Conservation (phyloP, 2,888 invertebrate species). For the Leptinotarsa peninsularis region DNA sequence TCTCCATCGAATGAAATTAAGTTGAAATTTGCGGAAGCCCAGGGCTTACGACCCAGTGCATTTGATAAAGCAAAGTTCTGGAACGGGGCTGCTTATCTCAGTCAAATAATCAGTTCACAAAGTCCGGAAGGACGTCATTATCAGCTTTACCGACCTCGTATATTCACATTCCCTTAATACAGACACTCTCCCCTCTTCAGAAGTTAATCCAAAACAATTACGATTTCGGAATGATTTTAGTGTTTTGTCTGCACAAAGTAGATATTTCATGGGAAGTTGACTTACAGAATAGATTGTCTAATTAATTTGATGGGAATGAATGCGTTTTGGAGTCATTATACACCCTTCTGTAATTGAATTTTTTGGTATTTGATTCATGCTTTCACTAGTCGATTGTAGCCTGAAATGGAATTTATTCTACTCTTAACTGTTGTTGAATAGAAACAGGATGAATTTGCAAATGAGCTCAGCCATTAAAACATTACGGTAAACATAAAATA, state of each 20-base stretch:
- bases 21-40: constrained; percentile 3
- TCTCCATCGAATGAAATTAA: constrained; percentile 14
- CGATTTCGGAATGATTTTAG: not conserved
- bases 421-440: too few relatives aligned
- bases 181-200: constrained; percentile 32
- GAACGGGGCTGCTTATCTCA: constrained; percentile 56
- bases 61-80: constrained; percentile 33
- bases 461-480: too few relatives aligned
- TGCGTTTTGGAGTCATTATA: not conserved
- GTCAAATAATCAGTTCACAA: constrained; percentile 62
- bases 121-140: constrained; percentile 62
- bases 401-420: too few relatives aligned
- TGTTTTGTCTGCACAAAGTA: not conserved
- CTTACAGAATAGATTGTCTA: not conserved
- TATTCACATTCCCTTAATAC: constrained; percentile 50
- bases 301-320: not conserved
- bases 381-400: not conserved
- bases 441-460: too few relatives aligned
- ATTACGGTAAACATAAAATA: too few relatives aligned
- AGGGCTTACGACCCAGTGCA: constrained; percentile 10
- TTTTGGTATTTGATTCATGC: not conserved
- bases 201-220: constrained; percentile 15
- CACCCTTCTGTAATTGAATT: not conserved
- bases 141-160: constrained; percentile 58
- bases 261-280: constrained; percentile 7